phyloP scores from a whole-genome alignment of 2,797 vertebrate species.

The Spinibarbus caldwelli region DNA sequence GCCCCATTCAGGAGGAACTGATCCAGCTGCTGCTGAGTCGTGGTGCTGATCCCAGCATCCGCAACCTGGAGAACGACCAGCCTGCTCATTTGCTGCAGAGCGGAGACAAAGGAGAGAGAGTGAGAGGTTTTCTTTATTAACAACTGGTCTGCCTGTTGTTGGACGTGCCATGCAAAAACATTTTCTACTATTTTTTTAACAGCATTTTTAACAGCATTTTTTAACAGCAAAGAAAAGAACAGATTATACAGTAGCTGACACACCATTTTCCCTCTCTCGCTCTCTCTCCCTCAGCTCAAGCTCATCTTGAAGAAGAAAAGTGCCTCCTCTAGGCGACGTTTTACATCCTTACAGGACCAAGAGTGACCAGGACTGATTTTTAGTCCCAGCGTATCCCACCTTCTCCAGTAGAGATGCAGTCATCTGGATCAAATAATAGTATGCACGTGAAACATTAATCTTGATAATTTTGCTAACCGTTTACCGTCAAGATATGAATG shows the following conservation, averaged over 20 bases:
- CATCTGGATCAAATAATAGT: constrained; percentile 31
- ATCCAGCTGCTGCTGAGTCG: constrained; percentile 81
- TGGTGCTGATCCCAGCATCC: constrained; percentile 86
- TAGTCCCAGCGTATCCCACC: constrained; percentile 65
- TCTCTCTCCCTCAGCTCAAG: constrained; percentile 74
- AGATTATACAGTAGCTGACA: background rate
- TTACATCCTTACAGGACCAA: constrained; percentile 80
- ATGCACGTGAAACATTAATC: constrained; percentile 1
- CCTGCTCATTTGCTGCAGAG: constrained; percentile 87
- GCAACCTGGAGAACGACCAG: constrained; percentile 92
- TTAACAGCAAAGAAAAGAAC: background rate
- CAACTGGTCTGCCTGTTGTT: background rate
- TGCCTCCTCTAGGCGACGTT: constrained; percentile 77
- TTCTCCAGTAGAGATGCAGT: constrained; percentile 60
- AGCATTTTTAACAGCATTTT: too few species aligned
- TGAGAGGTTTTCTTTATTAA: constrained; percentile 64
- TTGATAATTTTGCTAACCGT: background rate
- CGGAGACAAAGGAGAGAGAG: constrained; percentile 81
- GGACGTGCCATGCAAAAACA: background rate
- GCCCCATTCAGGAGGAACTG: constrained; percentile 82
- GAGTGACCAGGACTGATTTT: constrained; percentile 73
- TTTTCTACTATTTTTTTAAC: background rate
- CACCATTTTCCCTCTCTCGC: background rate
- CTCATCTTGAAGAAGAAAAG: constrained; percentile 82
- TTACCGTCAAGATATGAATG: background rate